Evolutionary conservation across 1,140 invertebrate species (phyloP), one percentile per base, ranked within the genome.

Genomic region (Solenopsis fugax): DNA sequence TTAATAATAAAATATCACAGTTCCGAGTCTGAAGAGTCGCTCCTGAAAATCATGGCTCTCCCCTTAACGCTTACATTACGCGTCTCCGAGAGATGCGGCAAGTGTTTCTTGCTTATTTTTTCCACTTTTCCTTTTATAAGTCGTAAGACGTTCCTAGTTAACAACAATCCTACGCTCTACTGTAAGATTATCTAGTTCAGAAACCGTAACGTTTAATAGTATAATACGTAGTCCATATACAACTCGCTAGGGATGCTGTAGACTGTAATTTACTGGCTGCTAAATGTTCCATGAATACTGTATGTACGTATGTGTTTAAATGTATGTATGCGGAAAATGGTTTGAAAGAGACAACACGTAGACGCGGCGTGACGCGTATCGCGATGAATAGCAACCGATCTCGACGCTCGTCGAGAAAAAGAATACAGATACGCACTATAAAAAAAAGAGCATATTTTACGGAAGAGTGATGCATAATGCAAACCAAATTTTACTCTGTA

Each of bases 221-320:
- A 87, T 94, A 92, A 93, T 92, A 93, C 90, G 90, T 93, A 93
- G 89, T 94, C 80, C 93, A 94, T 95, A 93, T 93, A 94, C 93
- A 94, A 94, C 90, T 93, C 91, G 90, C 92, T 94, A 94, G 93
- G 87, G 92, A 94, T 92, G 93, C 92, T 93, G 92, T 92, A 91
- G 92, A 93, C 90, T 93, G 91, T 93, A 69, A 88, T 93, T 93
- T 93, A 91, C 90, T 94, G 93, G 92, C 92, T 94, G 92, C 92
- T 94, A 95, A 94, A 94, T 94, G 92, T 94, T 93, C 90, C 91
- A 88, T 94, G 92, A 94, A 95, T 95, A 95, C 93, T 94, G 93
- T 93, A 93, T 78, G 91, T 93, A 92, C 93, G 85, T 85, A 84
- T 60, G 89, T 73, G 85, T 91, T 87, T 91, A 90, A 69, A 45